Evolutionary conservation across 2,797 vertebrate genomes (phyloP).

Genomic region (Coccyzus lansbergi): DNA sequence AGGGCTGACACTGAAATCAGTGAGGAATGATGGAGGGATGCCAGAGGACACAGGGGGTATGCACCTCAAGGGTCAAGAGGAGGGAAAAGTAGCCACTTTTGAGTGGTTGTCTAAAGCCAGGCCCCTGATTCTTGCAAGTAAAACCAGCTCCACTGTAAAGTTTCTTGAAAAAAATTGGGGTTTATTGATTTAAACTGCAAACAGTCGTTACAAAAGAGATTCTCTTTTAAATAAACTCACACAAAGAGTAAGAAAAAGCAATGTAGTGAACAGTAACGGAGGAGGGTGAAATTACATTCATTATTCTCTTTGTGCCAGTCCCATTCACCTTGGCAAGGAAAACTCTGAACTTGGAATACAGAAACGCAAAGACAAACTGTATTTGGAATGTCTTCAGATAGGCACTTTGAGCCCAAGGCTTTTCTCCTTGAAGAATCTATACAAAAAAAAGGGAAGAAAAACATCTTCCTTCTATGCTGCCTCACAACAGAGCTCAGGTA

Average conservation of each 20-base stretch:
- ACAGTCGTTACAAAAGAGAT: slow-evolving; percentile 96
- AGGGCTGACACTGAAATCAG: background rate
- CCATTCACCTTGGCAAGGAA: slow-evolving; percentile 85
- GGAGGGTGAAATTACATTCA: slow-evolving; percentile 91
- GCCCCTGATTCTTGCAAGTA: slow-evolving; percentile 40
- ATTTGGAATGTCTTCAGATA: slow-evolving; percentile 95
- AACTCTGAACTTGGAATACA: slow-evolving; percentile 86
- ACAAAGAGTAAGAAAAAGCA: slow-evolving; percentile 85
- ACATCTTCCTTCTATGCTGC: slow-evolving; percentile 74
- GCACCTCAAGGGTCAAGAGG: background rate
- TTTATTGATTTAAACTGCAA: slow-evolving; percentile 99
- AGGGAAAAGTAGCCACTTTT: background rate
- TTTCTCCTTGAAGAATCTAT: slow-evolving; percentile 78
- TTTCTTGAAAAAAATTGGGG: slow-evolving; percentile 85
- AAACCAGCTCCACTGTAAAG: slow-evolving; percentile 68
- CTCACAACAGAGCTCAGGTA: slow-evolving; percentile 74
- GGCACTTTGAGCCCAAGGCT: slow-evolving; percentile 86
- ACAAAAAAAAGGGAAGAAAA: slow-evolving; percentile 62
- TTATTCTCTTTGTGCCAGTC: slow-evolving; percentile 94
- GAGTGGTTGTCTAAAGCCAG: background rate
- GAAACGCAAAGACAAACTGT: slow-evolving; percentile 83
- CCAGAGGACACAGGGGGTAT: background rate
- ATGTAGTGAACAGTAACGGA: slow-evolving; percentile 92
- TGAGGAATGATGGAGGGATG: fast-evolving
- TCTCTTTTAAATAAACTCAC: slow-evolving; percentile 94